Evolutionary conservation across 2,113 vertebrate species (phyloP).

Genomic region (Hoplias malabaricus): DNA sequence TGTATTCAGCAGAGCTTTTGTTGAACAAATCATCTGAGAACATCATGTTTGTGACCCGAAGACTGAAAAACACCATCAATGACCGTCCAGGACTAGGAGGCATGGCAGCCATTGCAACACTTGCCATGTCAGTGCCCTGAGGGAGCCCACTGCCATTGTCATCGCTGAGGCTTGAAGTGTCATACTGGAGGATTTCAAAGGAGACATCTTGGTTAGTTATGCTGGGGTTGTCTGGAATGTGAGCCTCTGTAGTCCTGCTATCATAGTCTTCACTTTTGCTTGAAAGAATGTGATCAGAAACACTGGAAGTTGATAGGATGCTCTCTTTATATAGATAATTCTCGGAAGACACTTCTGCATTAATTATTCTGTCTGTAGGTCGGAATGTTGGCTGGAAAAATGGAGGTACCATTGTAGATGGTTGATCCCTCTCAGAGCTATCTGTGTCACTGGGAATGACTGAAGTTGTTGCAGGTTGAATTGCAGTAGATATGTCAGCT

Average conservation of each 20-base stretch:
- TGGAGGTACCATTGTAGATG: conserved; percentile 3
- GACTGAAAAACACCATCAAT: conserved; percentile 92
- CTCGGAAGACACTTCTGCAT: background rate
- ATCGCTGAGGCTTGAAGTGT: conserved; percentile 37
- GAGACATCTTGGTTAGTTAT: conserved; percentile 56
- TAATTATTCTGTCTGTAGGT: background rate
- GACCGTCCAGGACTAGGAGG: conserved; percentile 69
- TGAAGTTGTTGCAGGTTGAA: background rate
- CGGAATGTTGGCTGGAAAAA: conserved; percentile 32
- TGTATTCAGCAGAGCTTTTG: conserved; percentile 93
- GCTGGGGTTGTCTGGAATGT: background rate
- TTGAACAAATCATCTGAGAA: conserved; percentile 94
- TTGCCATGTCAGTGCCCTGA: conserved; percentile 54
- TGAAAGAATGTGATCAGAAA: background rate
- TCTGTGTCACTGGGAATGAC: conserved; percentile 9
- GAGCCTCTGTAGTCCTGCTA: conserved; percentile 2
- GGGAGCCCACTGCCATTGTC: conserved; percentile 61
- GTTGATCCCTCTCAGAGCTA: conserved; percentile 6
- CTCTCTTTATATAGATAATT: background rate
- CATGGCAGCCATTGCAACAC: conserved; percentile 59
- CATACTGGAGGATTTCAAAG: conserved; percentile 63
- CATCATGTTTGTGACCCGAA: conserved; percentile 94
- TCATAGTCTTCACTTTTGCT: background rate
- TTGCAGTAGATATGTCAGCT: background rate
- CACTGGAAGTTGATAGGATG: background rate